These are phyloP conservation scores for Hemithea aestivaria DNA, from an alignment of 2,888 invertebrate genomes.

Conservation along the genomic window DNA sequence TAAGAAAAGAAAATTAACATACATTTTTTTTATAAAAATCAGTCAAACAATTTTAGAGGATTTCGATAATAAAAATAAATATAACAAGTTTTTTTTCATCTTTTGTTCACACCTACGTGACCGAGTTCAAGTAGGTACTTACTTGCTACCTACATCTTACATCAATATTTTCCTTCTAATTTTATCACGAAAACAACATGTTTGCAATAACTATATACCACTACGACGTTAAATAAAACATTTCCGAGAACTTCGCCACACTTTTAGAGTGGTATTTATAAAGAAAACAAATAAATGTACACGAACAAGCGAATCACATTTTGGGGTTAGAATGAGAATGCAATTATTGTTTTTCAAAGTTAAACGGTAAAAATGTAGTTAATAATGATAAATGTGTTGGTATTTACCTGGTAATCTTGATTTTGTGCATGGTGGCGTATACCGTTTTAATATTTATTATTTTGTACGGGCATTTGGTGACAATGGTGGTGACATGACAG, in stretches of 20 bases:
- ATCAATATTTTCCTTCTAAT: too few species aligned
- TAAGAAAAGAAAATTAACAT: too few species aligned
- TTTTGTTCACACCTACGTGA: too few species aligned
- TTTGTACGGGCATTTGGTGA: slow-evolving; percentile 71
- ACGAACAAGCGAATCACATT: slow-evolving; percentile 15
- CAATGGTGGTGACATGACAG: slow-evolving; percentile 72
- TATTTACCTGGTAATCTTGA: slow-evolving; percentile 69
- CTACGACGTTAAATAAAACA: too few species aligned
- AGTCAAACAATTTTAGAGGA: too few species aligned
- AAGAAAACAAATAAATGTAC: slow-evolving; percentile 29
- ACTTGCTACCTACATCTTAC: slow-evolving; percentile 1
- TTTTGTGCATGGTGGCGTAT: slow-evolving; percentile 74
- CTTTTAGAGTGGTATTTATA: slow-evolving; percentile 2
- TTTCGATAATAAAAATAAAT: too few species aligned
- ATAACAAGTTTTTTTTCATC: too few species aligned
- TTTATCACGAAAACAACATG: too few species aligned
- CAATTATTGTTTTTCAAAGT: slow-evolving; percentile 29
- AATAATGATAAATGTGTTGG: slow-evolving; percentile 8
- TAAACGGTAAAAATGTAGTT: not conserved
- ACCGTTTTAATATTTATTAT: slow-evolving; percentile 62
- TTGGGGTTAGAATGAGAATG: slow-evolving; percentile 64
- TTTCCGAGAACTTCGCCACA: not conserved
- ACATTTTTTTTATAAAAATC: too few species aligned
- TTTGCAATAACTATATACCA: too few species aligned
- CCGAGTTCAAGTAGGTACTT: not conserved